A percentile compares a stretch with the other conserved stretches of the same genome.
These are phyloP conservation scores for Cinara cedri DNA, from an alignment of 2,888 invertebrate species.

Conservation along the genomic window DNA sequence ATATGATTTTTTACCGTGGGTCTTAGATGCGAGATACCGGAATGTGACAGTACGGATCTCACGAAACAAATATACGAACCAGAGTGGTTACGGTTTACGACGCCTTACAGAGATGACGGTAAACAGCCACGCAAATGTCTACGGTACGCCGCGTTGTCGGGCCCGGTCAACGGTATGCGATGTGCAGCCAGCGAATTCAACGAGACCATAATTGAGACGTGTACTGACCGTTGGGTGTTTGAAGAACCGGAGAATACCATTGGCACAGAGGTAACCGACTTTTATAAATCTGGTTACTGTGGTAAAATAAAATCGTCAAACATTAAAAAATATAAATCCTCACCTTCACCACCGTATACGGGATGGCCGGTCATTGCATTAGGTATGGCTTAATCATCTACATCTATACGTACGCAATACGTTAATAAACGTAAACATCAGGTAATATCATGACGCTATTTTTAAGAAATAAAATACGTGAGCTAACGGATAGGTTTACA, in stretches of 20 bases:
- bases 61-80: conserved; percentile 53
- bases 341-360: no score
- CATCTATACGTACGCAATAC: no score
- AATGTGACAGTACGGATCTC: conserved; percentile 55
- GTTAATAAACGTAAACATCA: no score
- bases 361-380: no score
- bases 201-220: neutral
- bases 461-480: no score
- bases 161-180: neutral
- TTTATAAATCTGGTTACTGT: no score
- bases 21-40: conserved; percentile 59
- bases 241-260: conserved; percentile 69
- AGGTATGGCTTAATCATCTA: neutral
- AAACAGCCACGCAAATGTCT: neutral
- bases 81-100: conserved; percentile 58
- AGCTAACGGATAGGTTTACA: neutral
- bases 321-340: no score
- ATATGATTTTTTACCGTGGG: no score
- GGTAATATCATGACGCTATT: no score
- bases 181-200: conserved; percentile 49
- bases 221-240: conserved; percentile 59
- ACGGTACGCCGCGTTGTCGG: conserved; percentile 23
- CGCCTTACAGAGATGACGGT: conserved; percentile 57
- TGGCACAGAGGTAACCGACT: conserved; percentile 68
- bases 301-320: neutral